Base-by-base conservation (phyloP, 2,113 vertebrate genomes). In the Terrapene triunguis region DNA sequence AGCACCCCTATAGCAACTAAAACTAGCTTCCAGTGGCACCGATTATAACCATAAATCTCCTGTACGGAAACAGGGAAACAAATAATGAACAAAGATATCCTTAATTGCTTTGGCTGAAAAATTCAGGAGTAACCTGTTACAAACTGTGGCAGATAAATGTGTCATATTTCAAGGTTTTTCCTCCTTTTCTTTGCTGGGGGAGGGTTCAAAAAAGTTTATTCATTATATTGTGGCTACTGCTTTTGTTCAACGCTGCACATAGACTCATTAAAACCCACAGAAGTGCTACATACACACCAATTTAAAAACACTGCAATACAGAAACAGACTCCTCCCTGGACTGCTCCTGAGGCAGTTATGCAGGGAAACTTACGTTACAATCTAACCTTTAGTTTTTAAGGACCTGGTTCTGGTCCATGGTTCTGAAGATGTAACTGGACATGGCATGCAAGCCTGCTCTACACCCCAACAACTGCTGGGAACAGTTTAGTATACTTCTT, bases 11-110 rank as follows among this genome's bases (percentile, higher is more conserved):
- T 76, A 89, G 98, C 97, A 96, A 99, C 98, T 4, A 99, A 89
- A 51, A 98, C 98, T 97, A 99, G 51, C 96, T 99, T 99, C 99
- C 99, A 99, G 53, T 97, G 99, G 98, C 99, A 99, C 21, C 98
- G 96, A 84, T 97, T 98, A 97, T 99, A 99, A 94, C 99, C 99
- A 91, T 98, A 98, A 84, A 99, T 98, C 98, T 99, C 99, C 99
- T 99, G 96, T 22, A 96, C 0, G 42, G 93, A 92, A 80, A 94
- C 1, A 94, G 10, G 85, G 65, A 88, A 82, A 95, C 57, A 87
- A 87, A 24, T 2, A 88, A 48, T 48, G 44, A 82, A 62, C 44
- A 42, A 12, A 12, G 35, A 87, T 25, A 11, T 10, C 54, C 55
- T 82, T 53, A 29, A 84, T 53, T 69, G 59, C 80, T 50, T 21